Percentiles rank a stretch among this genome's conserved stretches.
Evolutionary conservation across 2,797 vertebrate genomes (phyloP).

Genomic region (Parotocinclus haroldoi): DNA sequence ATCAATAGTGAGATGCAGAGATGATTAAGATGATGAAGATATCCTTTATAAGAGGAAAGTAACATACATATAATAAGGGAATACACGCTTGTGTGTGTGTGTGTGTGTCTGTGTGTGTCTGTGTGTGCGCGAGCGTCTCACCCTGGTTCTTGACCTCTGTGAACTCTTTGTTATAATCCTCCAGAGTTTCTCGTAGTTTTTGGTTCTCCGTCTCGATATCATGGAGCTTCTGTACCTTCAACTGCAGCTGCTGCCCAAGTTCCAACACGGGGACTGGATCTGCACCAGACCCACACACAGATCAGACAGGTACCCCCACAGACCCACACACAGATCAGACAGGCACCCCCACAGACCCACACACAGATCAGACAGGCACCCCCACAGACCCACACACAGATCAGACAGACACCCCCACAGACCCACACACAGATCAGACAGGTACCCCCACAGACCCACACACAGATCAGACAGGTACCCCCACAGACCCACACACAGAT

Average conservation of each 20-base stretch:
- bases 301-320: too few species aligned
- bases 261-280: slow-evolving; percentile 94
- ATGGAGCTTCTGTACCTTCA: slow-evolving; percentile 96
- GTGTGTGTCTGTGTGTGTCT: slow-evolving; percentile 1
- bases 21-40: slow-evolving; percentile 33
- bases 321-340: too few species aligned
- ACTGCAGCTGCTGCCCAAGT: slow-evolving; percentile 93
- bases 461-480: too few species aligned
- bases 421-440: too few species aligned
- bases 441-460: too few species aligned
- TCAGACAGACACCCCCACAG: too few species aligned
- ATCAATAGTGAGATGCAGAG: slow-evolving; percentile 77
- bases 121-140: slow-evolving; percentile 57
- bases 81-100: neutral
- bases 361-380: too few species aligned
- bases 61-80: neutral
- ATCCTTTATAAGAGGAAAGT: slow-evolving; percentile 56
- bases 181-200: slow-evolving; percentile 96
- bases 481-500: too few species aligned
- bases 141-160: slow-evolving; percentile 98
- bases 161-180: slow-evolving; percentile 98
- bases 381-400: too few species aligned
- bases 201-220: slow-evolving; percentile 98
- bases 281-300: slow-evolving; percentile 57
- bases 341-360: too few species aligned